Percentiles rank a stretch among this genome's conserved stretches.
phyloP scores from a whole-genome alignment of 2,797 vertebrate species.

The Psittacula derbiana region DNA sequence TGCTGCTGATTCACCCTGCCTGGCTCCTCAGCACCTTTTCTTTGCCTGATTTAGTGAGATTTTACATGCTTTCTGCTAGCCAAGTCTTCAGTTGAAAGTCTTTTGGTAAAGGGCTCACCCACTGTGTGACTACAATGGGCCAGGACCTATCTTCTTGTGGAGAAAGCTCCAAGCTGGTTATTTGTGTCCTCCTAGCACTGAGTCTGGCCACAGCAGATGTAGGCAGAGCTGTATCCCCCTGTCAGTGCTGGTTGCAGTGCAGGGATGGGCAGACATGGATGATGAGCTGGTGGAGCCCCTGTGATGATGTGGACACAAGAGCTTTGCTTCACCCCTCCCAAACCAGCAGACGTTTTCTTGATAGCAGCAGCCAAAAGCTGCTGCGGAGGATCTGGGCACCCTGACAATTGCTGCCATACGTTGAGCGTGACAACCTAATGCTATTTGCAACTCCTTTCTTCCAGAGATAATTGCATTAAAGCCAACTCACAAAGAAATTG shows the following conservation, averaged over 20 bases:
- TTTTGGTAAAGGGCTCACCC: fast-evolving
- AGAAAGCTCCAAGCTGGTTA: neutral
- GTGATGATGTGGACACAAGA: neutral
- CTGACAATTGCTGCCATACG: neutral
- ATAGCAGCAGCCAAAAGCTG: neutral
- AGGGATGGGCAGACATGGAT: neutral
- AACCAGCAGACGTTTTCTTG: neutral
- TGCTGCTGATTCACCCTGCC: fast-evolving
- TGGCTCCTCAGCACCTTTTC: neutral
- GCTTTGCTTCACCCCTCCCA: neutral
- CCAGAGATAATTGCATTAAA: slow-evolving; percentile 18
- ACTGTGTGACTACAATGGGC: fast-evolving
- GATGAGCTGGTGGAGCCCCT: neutral
- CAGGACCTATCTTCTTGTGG: neutral
- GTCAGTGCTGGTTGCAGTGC: neutral
- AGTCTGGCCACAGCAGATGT: neutral
- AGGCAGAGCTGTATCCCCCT: neutral
- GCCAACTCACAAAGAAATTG: neutral
- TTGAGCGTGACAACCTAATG: neutral
- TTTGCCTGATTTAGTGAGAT: neutral
- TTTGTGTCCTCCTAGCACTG: neutral
- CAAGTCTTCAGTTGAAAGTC: neutral
- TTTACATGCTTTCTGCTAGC: neutral
- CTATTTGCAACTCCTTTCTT: neutral
- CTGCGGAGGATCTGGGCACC: neutral